Evolutionary conservation across 2,113 vertebrate genomes (phyloP), one percentile per base, ranked within the genome.

Genomic region (Oriolus oriolus): DNA sequence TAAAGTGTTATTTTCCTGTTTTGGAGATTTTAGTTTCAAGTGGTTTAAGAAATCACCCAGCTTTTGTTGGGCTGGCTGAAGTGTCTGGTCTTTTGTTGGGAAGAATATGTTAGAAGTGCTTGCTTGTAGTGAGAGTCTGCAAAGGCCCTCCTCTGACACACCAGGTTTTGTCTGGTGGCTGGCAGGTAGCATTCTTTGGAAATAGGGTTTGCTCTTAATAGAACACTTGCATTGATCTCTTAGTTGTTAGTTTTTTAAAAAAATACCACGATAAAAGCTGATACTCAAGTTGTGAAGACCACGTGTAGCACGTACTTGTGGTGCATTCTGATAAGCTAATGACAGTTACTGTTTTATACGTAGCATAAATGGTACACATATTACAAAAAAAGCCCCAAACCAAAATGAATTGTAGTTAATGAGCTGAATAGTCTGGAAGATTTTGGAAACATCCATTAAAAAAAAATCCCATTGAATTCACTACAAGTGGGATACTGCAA

Each of bases 241-340:
- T 66, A 78, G 37, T 31, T 53, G 20, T 41, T 86, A 37, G 18
- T 17, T 70, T 69, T 42, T 42, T 6, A 5, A 71, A 56, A 56
- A 76, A 59, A 41, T 13, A 50, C 1, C 1, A 10, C 2, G 0
- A 44, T 44, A 47, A 88, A 76, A 81, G 15, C 19, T 49, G 21
- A 52, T 64, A 33, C 13, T 68, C 11, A 26, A 33, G 16, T 70
- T 75, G 35, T 13, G 31, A 69, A 69, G 30, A n/a, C 44, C 2
- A 3, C 2, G 1, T 69, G 7, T 77, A 44, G 24, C 39, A 44
- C 4, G 13, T 27, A 11, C 13, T 35, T 0, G 3, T n/a, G 14
- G 20, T 91, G 69, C 73, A 61, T 56, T 80, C n/a, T 77, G 27
- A 44, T 69, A 44, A 89, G 45, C 16, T 33, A 9, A 23, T 57